phyloP scores from a whole-genome alignment of 30 jellyfish, hydroid and myxozoan species.

The Cassiopea xamachana region DNA sequence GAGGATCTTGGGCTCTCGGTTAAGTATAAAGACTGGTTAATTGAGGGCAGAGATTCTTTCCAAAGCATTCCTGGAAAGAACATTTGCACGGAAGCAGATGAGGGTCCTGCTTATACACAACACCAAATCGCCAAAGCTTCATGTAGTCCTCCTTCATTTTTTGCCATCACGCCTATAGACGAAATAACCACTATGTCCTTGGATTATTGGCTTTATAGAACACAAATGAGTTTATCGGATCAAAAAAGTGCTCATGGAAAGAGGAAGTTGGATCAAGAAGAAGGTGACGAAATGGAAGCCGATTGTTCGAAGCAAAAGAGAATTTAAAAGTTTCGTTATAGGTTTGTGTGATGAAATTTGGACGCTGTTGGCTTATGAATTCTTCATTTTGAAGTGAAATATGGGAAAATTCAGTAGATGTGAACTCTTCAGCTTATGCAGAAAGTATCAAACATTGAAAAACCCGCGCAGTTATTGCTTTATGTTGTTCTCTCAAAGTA shows the following conservation, averaged over 20 bases:
- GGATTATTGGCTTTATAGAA: constrained; percentile 2
- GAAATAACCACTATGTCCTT: neutral
- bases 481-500: too few species aligned
- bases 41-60: neutral
- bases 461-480: too few species aligned
- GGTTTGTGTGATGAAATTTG: neutral
- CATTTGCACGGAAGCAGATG: neutral
- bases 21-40: constrained; percentile 17
- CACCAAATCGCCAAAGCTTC: neutral
- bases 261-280: constrained; percentile 12
- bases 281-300: neutral
- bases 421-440: too few species aligned
- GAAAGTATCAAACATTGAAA: too few species aligned
- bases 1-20: constrained; percentile 21
- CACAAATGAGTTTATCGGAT: too few species aligned
- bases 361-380: neutral
- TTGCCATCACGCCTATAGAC: neutral
- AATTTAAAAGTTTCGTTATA: neutral
- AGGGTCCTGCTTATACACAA: neutral
- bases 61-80: neutral
- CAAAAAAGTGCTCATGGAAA: neutral
- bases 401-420: too few species aligned
- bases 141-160: neutral
- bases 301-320: neutral
- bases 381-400: too few species aligned